Evolutionary conservation across 2,888 invertebrate species (phyloP), one percentile per base, ranked within the genome.

Genomic region (Trichopoda pennipes): DNA sequence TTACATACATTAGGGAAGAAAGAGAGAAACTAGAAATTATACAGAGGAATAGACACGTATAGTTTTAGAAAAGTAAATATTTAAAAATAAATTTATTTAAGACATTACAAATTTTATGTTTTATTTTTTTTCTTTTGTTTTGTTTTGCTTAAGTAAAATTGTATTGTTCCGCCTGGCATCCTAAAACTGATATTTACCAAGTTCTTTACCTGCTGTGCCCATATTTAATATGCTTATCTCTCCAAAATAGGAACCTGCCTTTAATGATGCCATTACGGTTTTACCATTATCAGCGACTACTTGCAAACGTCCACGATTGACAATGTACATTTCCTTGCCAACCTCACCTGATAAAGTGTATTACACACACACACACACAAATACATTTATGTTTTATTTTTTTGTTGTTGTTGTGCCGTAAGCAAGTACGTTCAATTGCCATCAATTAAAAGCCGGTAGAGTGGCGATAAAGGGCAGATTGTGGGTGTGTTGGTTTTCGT

Each of bases 241-340:
- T 90, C 99, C 99, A 93, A 99, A 99, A 94, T 99, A 99, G 92
- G 98, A 98, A 92, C 99, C 99, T 88, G 99, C 98, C 92, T 98
- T 97, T 90, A 99, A 94, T 86, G 98, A 98, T 89, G 99, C 99
- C 92, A 99, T 94, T 86, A 99, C 98, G 72, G 98, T 97, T 92
- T 97, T 95, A 86, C 97, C 97, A 92, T 98, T 97, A 93, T 98
- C 97, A 84, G 95, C 98, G 86, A 97, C 98, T 91, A 97, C 99
- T 93, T 96, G 98, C 89, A 98, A 94, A 87, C 97, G 94, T 85
- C 99, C 99, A 87, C 98, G 94, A 92, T 98, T 99, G 87, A 99
- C 99, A 93, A 99, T 99, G 93, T 99, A 99, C 99, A 99, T 99
- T 93, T 99, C 99, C 92, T 99, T 99, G 86, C 99, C 99, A 85